phyloP scores from a whole-genome alignment of 1,140 invertebrate species.

The Dreissena polymorpha region DNA sequence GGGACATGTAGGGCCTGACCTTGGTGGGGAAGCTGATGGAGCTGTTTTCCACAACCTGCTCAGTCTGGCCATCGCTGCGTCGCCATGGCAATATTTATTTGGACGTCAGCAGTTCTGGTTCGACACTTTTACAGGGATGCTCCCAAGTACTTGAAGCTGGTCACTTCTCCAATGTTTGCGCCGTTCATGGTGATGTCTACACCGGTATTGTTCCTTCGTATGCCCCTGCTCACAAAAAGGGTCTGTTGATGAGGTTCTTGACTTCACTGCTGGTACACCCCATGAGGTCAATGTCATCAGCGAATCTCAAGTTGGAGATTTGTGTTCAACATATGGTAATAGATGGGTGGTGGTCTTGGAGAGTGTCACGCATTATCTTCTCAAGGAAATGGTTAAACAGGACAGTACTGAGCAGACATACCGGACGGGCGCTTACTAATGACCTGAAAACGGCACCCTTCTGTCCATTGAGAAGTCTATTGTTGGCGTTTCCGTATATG shows the following conservation, averaged over 20 bases:
- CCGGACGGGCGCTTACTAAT: constrained; percentile 54
- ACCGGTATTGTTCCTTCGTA: no score
- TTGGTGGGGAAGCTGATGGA: no score
- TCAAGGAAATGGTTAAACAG: constrained; percentile 56
- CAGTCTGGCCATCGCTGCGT: no score
- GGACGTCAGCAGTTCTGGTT: no score
- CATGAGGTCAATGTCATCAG: constrained; percentile 52
- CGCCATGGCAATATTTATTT: no score
- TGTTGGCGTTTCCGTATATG: constrained; percentile 50
- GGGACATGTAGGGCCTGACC: no score
- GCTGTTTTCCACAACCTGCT: no score
- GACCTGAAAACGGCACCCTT: constrained; percentile 52
- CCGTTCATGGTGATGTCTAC: no score
- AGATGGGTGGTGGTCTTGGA: constrained; percentile 45
- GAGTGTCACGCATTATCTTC: constrained; percentile 49
- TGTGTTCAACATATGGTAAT: constrained; percentile 46
- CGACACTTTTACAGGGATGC: no score
- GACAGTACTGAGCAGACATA: constrained; percentile 51
- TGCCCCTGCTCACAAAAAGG: no score
- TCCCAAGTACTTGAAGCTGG: no score
- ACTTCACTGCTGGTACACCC: neutral
- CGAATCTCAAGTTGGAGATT: constrained; percentile 52
- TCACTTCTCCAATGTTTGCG: no score
- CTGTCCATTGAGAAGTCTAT: constrained; percentile 38
- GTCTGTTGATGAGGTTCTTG: constrained; percentile 3